Evolutionary conservation across 1,140 invertebrate species (phyloP), one percentile per base, ranked within the genome.

Genomic region (Octopus sinensis): DNA sequence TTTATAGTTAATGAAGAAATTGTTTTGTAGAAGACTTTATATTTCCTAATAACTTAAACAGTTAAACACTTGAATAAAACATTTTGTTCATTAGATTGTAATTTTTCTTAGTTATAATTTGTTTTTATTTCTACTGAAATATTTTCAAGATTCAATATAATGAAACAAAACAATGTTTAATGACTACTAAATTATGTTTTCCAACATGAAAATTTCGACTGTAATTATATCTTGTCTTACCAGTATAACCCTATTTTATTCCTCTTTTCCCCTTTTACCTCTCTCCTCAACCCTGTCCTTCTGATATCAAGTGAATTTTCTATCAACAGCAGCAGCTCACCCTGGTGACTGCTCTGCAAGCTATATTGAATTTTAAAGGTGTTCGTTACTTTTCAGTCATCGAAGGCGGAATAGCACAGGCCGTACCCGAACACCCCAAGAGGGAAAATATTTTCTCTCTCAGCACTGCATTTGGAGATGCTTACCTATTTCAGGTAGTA

Each of bases 391-490:
- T 88, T 89, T 52, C 86, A 91, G 90, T 90, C 53, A 90, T 99
- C 83, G 97, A 98, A 90, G 97, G 97, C 71, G 96, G 97, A 83
- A 97, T 99, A 88, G 97, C 98, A 95, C 97, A 98, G 91, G 96
- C 97, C 53, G 97, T 99, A 88, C 97, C 97, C 9, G 97, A 99
- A 91, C 97, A 99, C 92, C 97, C 97, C 0, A 98, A 98, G 91
- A 92, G 96, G 85, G 97, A 99, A 91, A 96, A 97, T 91, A 98
- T 99, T 90, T 99, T 99, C 92, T 98, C 97, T 90, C 93, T 99
- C 82, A 98, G 96, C 91, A 98, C 97, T 4, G 96, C 97, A 12
- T 99, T 98, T 91, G 97, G 97, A 80, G 97, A 99, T 92, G 97
- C 97, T 77, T 98, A 98, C 91, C 92, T 99, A 53, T 98, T 99